A percentile compares a stretch with the other conserved stretches of the same genome.
These are phyloP conservation scores for Temnothorax ravouxi DNA, from an alignment of 2,888 invertebrate species.

Conservation along the genomic window DNA sequence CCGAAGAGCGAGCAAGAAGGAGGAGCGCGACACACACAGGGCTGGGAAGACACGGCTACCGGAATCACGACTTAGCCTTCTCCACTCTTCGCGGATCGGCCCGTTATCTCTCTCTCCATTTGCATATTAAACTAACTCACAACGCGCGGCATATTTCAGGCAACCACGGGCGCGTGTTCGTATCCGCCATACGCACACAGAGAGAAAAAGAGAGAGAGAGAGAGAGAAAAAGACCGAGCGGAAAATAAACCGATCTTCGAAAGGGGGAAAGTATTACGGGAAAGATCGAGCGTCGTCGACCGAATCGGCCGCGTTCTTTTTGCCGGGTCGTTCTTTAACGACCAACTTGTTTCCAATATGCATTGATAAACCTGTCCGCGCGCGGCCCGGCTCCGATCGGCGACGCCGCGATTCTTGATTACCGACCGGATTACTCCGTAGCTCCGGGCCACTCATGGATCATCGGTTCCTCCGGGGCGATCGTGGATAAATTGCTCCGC, in stretches of 20 bases:
- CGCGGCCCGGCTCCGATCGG: constrained; percentile 49
- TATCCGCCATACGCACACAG: constrained; percentile 11
- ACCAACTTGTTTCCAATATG: constrained; percentile 82
- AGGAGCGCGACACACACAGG: constrained; percentile 71
- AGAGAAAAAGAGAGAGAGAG: constrained; percentile 21
- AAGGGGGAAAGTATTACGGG: neutral
- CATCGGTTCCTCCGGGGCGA: constrained; percentile 70
- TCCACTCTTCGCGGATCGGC: constrained; percentile 84
- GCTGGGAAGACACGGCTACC: constrained; percentile 84
- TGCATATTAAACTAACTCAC: constrained; percentile 86
- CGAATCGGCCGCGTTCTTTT: constrained; percentile 67
- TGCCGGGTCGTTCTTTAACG: constrained; percentile 75
- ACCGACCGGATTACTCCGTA: constrained; percentile 75
- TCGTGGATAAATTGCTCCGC: constrained; percentile 74
- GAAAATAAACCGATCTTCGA: constrained; percentile 30
- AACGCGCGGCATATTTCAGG: constrained; percentile 83
- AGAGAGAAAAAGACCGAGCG: constrained; percentile 19
- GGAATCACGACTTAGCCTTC: constrained; percentile 86
- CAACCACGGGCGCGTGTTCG: constrained; percentile 32
- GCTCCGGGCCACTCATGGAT: constrained; percentile 74
- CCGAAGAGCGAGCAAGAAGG: constrained; percentile 59
- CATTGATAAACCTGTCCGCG: constrained; percentile 81
- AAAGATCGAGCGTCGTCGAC: constrained; percentile 38
- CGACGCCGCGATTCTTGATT: constrained; percentile 74
- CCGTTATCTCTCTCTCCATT: constrained; percentile 84